Percentiles rank a stretch among this genome's conserved stretches.
phyloP scores from a whole-genome alignment of 2,797 vertebrate species.

The Rhabdomys pumilio region DNA sequence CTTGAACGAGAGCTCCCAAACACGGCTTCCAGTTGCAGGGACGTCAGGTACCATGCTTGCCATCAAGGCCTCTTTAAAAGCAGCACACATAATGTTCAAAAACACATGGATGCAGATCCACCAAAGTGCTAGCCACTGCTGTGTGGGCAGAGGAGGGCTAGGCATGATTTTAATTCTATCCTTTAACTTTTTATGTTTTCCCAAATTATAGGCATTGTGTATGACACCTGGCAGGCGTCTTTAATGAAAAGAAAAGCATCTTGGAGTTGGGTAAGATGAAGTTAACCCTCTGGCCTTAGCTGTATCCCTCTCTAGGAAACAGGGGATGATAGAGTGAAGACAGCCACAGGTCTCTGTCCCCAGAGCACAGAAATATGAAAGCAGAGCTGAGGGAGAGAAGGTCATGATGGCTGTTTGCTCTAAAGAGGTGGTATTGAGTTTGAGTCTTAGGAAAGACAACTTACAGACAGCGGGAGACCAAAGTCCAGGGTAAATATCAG shows the following conservation, averaged over 20 bases:
- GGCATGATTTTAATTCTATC: neutral
- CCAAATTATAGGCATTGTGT: neutral
- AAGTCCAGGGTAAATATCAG: neutral
- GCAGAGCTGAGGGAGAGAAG: too few species aligned
- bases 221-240: neutral
- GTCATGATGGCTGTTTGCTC: neutral
- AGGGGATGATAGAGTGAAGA: neutral
- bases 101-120: neutral
- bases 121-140: rapidly evolving
- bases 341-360: rapidly evolving
- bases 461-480: neutral
- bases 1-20: neutral
- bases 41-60: rapidly evolving
- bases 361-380: too few species aligned
- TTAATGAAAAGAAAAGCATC: neutral
- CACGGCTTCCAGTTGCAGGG: neutral
- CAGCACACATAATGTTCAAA: neutral
- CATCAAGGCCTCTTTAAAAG: neutral
- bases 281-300: neutral
- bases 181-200: neutral
- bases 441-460: neutral
- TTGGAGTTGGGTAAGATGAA: neutral
- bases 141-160: rapidly evolving
- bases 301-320: neutral
- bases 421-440: neutral